Percentiles rank a stretch among this genome's conserved stretches.
Evolutionary conservation across 2,113 vertebrate genomes (phyloP).

Genomic region (Dipodomys stephensi): DNA sequence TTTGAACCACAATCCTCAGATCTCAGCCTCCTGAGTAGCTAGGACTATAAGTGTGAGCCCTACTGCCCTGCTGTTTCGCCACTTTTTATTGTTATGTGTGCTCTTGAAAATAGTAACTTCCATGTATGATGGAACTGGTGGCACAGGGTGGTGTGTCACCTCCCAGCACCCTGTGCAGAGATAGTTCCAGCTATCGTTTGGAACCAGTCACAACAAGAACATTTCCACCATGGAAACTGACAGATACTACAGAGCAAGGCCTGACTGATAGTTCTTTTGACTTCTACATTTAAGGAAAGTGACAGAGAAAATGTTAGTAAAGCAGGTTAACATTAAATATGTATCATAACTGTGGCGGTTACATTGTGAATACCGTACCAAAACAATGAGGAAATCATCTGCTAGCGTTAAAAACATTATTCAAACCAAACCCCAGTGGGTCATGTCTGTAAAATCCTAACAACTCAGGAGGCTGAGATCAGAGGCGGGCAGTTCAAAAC

Average conservation of each 20-base stretch:
- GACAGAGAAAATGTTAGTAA: not conserved
- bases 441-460: too few relatives aligned
- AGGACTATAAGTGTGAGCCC: too few relatives aligned
- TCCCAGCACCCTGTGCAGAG: not conserved
- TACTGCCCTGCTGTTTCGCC: too few relatives aligned
- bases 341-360: not conserved
- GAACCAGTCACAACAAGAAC: rapidly evolving
- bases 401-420: not conserved
- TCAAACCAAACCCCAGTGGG: too few relatives aligned
- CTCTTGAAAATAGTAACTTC: not conserved
- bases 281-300: not conserved
- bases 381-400: not conserved
- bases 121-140: too few relatives aligned
- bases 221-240: not conserved
- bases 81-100: not conserved
- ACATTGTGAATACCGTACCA: not conserved
- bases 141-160: rapidly evolving
- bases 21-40: too few relatives aligned
- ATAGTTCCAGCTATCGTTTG: rapidly evolving
- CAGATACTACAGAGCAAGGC: not conserved
- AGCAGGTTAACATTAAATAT: not conserved
- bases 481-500: too few relatives aligned
- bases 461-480: too few relatives aligned
- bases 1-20: too few relatives aligned
- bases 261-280: not conserved